Evolutionary conservation across 2,113 vertebrate genomes (phyloP).

Genomic region (Puma concolor): DNA sequence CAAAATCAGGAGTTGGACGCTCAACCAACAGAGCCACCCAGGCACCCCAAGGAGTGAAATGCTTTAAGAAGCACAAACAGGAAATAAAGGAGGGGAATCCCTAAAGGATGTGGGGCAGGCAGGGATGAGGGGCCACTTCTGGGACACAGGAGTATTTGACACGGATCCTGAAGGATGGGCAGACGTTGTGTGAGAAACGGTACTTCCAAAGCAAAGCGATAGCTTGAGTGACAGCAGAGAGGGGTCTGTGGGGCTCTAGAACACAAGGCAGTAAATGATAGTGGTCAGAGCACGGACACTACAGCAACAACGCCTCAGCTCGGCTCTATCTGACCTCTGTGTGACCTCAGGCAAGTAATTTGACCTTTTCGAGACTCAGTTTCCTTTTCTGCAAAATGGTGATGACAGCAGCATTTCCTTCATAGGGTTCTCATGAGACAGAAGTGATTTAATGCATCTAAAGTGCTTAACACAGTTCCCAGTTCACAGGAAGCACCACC

Average conservation of each 20-base stretch:
- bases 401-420: not conserved
- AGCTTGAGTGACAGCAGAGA: not conserved
- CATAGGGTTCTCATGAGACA: not conserved
- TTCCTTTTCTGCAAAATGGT: not conserved
- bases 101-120: not conserved
- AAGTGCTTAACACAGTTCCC: not conserved
- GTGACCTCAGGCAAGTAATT: not conserved
- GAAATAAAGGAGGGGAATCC: not conserved
- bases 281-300: accelerated
- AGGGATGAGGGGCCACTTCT: not conserved
- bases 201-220: not conserved
- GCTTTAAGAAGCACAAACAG: not conserved
- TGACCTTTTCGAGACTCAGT: not conserved
- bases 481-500: not conserved
- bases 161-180: not conserved
- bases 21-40: no score
- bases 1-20: no score
- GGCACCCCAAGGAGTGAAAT: not conserved
- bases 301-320: accelerated
- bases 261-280: accelerated
- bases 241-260: not conserved
- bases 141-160: not conserved
- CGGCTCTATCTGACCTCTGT: not conserved
- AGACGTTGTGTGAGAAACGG: not conserved
- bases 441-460: not conserved